phyloP scores from a whole-genome alignment of 2,113 vertebrate genomes.

The Phrynocephalus versicolor region DNA sequence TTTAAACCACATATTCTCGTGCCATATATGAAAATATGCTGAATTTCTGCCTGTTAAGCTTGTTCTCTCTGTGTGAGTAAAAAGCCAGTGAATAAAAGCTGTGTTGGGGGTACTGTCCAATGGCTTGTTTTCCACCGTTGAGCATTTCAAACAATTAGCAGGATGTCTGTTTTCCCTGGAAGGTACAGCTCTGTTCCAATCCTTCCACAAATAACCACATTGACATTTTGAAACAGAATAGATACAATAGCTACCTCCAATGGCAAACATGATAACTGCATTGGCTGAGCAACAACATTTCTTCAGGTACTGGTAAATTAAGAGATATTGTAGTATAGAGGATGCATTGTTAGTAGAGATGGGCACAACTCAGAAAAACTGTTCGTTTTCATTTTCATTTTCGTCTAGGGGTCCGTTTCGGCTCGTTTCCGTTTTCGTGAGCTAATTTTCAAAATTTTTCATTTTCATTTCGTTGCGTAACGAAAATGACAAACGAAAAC shows the following conservation, averaged over 20 bases:
- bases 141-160: conserved; percentile 40
- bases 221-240: neutral
- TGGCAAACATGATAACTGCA: conserved; percentile 51
- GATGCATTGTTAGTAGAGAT: no score
- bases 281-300: conserved; percentile 28
- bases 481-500: no score
- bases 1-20: conserved; percentile 23
- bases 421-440: no score
- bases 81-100: conserved; percentile 32
- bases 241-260: conserved; percentile 66
- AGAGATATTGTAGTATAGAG: neutral
- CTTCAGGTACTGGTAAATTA: neutral
- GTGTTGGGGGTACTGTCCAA: conserved; percentile 4
- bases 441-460: no score
- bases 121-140: neutral
- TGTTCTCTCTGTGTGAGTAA: conserved; percentile 14
- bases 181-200: neutral
- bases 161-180: conserved; percentile 45
- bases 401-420: no score
- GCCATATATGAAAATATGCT: conserved; percentile 33
- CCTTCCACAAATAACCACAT: conserved; percentile 39
- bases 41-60: conserved; percentile 41
- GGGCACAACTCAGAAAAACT: no score
- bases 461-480: no score
- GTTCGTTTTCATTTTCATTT: no score